Conservation (phyloP, 2,888 invertebrate genomes). For the Apodemia hepburni region DNA sequence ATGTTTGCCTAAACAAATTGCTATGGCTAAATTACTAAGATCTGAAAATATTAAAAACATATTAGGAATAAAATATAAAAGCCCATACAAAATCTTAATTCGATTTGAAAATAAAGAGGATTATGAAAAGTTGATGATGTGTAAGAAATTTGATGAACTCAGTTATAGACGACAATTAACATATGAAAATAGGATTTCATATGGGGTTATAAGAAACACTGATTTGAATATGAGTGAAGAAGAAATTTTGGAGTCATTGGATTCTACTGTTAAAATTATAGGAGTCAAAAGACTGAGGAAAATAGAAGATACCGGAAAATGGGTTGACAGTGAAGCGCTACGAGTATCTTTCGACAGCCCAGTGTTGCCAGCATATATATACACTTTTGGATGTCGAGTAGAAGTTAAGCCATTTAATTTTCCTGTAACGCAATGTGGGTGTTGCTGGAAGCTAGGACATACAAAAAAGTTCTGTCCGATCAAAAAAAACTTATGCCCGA, state of each 20-base stretch:
- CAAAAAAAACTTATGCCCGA: neutral
- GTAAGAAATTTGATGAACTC: conserved; percentile 25
- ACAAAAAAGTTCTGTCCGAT: neutral
- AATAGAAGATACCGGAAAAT: conserved; percentile 12
- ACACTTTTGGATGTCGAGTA: neutral
- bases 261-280: conserved; percentile 19
- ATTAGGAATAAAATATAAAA: conserved; percentile 29
- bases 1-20: conserved; percentile 31
- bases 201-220: conserved; percentile 27
- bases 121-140: conserved; percentile 25
- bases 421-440: neutral
- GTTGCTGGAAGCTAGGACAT: neutral
- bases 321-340: conserved; percentile 12
- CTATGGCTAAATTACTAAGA: conserved; percentile 29
- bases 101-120: conserved; percentile 24
- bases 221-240: conserved; percentile 27
- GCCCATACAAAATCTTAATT: conserved; percentile 27
- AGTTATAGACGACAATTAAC: conserved; percentile 24
- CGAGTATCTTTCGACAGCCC: neutral
- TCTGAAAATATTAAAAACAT: conserved; percentile 29
- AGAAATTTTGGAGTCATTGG: conserved; percentile 23
- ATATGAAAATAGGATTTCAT: conserved; percentile 21
- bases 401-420: neutral
- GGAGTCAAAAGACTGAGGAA: conserved; percentile 25
- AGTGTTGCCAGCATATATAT: neutral